Conservation (phyloP, 2,113 vertebrate genomes). For the Phylloscopus trochiloides region DNA sequence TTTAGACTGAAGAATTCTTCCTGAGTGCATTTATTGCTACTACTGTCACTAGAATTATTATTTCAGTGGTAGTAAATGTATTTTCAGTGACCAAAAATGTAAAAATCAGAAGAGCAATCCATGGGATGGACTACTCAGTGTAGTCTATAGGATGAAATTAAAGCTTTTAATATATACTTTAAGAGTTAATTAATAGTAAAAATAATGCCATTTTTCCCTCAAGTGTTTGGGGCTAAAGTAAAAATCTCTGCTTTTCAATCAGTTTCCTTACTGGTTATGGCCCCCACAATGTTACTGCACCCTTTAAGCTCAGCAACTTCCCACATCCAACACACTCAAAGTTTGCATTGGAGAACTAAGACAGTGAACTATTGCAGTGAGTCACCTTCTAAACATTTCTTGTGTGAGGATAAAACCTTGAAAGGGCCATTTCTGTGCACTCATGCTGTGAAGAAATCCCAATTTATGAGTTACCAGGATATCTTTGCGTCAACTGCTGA, state of each 20-base stretch:
- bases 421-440: neutral
- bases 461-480: fast-evolving
- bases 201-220: neutral
- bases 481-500: neutral
- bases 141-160: neutral
- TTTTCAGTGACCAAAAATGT: neutral
- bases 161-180: neutral
- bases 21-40: neutral
- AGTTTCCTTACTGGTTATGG: neutral
- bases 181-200: neutral
- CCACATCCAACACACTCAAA: neutral
- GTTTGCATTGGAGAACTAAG: neutral
- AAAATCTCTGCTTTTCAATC: neutral
- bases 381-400: neutral
- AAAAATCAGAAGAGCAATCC: neutral
- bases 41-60: neutral
- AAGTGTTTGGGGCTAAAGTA: neutral
- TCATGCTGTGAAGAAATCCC: neutral
- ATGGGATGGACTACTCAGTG: neutral
- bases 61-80: neutral
- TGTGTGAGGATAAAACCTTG: neutral
- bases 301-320: neutral
- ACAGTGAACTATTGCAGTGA: neutral
- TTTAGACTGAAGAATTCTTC: neutral
- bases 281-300: neutral